phyloP scores from a whole-genome alignment of 2,113 vertebrate genomes.

The human region GRCh38 chr14:70461001-70461500 shows the following conservation, averaged over 20 bases:
- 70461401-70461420: not conserved
- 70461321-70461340: not conserved
- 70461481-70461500: constrained; percentile 15
- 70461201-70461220: not conserved
- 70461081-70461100: not conserved
- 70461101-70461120: not conserved
- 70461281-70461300: not conserved
- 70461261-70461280: not conserved
- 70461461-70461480: not conserved
- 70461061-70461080: not conserved
- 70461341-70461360: not conserved
- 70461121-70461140: not conserved
- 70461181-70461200: not conserved
- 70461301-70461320: not conserved
- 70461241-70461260: not conserved
- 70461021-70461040: not conserved
- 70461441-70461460: not conserved
- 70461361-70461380: not conserved
- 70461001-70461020: not conserved
- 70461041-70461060: not conserved
- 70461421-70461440: not conserved
- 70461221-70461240: not conserved
- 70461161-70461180: not conserved
- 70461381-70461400: not conserved
- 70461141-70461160: not conserved